A percentile compares a stretch with the other conserved stretches of the same genome.
Conservation (phyloP, 2,113 vertebrate species). For the Gobius niger region DNA sequence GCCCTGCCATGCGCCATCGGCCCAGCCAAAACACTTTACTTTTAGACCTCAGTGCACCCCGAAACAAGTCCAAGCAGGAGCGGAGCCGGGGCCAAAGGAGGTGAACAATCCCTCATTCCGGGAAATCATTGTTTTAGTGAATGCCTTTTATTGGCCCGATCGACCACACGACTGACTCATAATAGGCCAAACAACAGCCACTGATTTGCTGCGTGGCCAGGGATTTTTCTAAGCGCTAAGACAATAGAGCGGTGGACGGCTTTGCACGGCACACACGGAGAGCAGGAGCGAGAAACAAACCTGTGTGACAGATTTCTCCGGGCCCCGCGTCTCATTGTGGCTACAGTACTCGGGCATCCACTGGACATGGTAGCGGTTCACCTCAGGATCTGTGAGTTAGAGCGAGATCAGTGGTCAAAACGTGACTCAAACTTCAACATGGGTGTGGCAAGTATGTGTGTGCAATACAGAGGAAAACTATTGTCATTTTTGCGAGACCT, state of each 20-base stretch:
- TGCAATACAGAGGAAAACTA: too few species aligned
- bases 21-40: conserved; percentile 47
- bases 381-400: conserved; percentile 70
- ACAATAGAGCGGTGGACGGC: conserved; percentile 52
- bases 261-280: conserved; percentile 47
- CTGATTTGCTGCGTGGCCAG: conserved; percentile 43
- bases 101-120: conserved; percentile 54
- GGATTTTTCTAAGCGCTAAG: conserved; percentile 39
- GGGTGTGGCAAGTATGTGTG: too few species aligned
- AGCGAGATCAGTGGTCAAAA: neutral
- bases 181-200: conserved; percentile 62
- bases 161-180: conserved; percentile 65
- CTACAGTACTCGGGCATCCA: conserved; percentile 87
- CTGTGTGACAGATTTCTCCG: conserved; percentile 82
- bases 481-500: too few species aligned
- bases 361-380: conserved; percentile 84
- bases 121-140: conserved; percentile 67
- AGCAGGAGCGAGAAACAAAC: conserved; percentile 67
- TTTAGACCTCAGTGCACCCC: conserved; percentile 17
- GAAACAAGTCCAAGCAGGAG: conserved; percentile 31
- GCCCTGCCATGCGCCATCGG: conserved; percentile 67
- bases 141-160: conserved; percentile 67
- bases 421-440: too few species aligned
- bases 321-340: conserved; percentile 81
- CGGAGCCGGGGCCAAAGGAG: conserved; percentile 32